Percentiles rank a stretch among this genome's conserved stretches.
These are phyloP conservation scores for Kryptolebias ocellatus DNA, from an alignment of 2,797 vertebrate species.

Conservation along the genomic window DNA sequence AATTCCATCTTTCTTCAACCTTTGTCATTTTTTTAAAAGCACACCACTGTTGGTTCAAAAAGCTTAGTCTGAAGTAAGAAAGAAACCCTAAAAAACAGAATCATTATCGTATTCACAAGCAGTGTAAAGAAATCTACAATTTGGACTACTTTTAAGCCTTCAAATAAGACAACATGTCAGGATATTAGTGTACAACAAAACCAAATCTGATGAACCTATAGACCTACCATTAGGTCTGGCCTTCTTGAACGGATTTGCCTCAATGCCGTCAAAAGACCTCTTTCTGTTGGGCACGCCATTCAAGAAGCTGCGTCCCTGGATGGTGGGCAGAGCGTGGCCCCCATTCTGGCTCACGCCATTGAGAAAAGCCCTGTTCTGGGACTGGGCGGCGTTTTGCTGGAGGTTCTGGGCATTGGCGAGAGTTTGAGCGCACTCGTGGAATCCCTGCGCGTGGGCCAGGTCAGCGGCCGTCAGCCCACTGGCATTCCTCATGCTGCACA, in stretches of 20 bases:
- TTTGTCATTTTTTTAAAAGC: too few species aligned
- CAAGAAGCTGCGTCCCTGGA: constrained; percentile 80
- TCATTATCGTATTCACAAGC: too few species aligned
- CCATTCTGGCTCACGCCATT: constrained; percentile 86
- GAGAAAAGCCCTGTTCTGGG: constrained; percentile 85
- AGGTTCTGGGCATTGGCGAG: constrained; percentile 96
- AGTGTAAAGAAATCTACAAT: too few species aligned
- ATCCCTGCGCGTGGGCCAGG: constrained; percentile 98
- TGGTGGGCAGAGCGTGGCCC: constrained; percentile 78
- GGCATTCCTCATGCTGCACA: constrained; percentile 98
- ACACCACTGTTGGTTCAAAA: too few species aligned
- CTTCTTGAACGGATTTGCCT: constrained; percentile 90
- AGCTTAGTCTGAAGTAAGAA: too few species aligned
- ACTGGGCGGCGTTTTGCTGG: constrained; percentile 87
- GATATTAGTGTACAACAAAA: too few species aligned
- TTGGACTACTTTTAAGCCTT: too few species aligned
- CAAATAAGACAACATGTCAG: too few species aligned
- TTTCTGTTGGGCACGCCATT: constrained; percentile 90
- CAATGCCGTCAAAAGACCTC: constrained; percentile 90
- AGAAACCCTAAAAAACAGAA: too few species aligned
- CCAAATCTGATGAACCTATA: too few species aligned
- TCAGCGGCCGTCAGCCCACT: constrained; percentile 98
- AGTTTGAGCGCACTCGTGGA: constrained; percentile 95
- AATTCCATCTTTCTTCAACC: too few species aligned
- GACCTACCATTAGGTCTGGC: constrained; percentile 86